Evolutionary conservation across 2,888 invertebrate species (phyloP).

Genomic region (Maniola hyperantus): DNA sequence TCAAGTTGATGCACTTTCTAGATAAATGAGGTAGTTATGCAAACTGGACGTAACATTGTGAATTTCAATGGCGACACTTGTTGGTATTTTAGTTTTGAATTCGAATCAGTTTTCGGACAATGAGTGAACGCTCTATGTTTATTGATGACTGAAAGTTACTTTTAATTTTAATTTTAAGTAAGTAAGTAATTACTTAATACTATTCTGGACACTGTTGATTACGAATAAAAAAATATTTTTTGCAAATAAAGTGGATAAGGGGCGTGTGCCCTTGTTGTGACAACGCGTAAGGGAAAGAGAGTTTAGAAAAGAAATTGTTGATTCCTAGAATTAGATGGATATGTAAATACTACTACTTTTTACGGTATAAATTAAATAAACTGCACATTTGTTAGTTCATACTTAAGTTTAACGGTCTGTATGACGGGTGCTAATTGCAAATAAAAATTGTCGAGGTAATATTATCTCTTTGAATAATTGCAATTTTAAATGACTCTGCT

Average conservation of each 20-base stretch:
- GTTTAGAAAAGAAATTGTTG: neutral
- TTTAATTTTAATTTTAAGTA: too few species aligned
- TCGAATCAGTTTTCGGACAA: constrained; percentile 58
- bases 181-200: too few species aligned
- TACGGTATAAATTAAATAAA: neutral
- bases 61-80: constrained; percentile 71
- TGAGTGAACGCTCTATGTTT: constrained; percentile 43
- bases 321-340: constrained; percentile 20
- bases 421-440: neutral
- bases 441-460: neutral
- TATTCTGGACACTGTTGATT: too few species aligned
- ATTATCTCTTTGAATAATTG: neutral
- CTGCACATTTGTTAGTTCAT: neutral
- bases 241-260: constrained; percentile 31
- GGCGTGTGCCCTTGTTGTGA: neutral
- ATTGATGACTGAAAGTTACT: constrained; percentile 37
- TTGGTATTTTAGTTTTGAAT: constrained; percentile 58
- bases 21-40: constrained; percentile 73
- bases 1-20: constrained; percentile 77
- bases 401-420: neutral
- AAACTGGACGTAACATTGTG: constrained; percentile 73
- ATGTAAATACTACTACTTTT: neutral
- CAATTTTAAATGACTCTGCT: neutral
- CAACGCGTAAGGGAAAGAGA: too few species aligned
- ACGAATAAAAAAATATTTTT: constrained; percentile 14